These are phyloP conservation scores for Myrmophylax atrothorax DNA, from an alignment of 2,113 vertebrate genomes.

Conservation along the genomic window DNA sequence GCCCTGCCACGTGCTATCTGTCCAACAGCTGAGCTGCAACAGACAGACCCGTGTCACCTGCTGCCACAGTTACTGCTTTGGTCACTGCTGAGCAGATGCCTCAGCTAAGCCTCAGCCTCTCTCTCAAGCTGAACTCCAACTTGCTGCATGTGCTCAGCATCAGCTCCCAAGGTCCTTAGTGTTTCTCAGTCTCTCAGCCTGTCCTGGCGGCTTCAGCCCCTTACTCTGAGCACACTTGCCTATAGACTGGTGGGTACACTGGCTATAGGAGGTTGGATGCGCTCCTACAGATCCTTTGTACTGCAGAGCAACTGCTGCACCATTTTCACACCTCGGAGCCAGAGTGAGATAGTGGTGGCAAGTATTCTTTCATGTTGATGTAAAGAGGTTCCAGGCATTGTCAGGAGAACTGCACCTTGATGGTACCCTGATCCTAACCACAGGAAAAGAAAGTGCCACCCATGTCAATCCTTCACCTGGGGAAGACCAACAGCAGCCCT, in stretches of 20 bases:
- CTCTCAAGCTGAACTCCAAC: background rate
- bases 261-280: background rate
- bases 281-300: slow-evolving; percentile 1
- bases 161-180: background rate
- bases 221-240: background rate
- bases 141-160: background rate
- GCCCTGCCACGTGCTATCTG: background rate
- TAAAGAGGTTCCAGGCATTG: background rate
- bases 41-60: background rate
- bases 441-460: background rate
- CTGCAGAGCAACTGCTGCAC: slow-evolving; percentile 1
- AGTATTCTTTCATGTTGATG: background rate
- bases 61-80: slow-evolving; percentile 11
- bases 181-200: background rate
- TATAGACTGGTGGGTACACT: background rate
- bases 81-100: background rate
- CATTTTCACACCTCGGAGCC: background rate
- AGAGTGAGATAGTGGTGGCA: background rate
- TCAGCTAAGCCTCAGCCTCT: background rate
- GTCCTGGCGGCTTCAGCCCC: slow-evolving; percentile 23
- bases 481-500: background rate
- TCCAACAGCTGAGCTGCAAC: background rate
- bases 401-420: background rate
- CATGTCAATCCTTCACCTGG: background rate
- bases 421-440: background rate